A percentile compares a stretch with the other conserved stretches of the same genome.
These are phyloP conservation scores for Labroides dimidiatus DNA, from an alignment of 2,797 vertebrate species.

Conservation along the genomic window DNA sequence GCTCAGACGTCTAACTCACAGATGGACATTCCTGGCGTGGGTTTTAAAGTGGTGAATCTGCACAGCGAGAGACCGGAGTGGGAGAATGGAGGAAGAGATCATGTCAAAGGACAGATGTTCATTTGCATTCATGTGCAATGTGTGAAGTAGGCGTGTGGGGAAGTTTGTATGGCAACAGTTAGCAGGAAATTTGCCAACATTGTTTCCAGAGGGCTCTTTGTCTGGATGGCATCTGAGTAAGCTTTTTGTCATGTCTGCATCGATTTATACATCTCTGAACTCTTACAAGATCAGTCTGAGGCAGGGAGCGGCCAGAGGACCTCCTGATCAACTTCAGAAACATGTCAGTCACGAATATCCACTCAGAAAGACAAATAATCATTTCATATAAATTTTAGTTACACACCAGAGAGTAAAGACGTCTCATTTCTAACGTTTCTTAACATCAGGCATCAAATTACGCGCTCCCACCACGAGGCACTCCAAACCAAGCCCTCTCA, in stretches of 20 bases:
- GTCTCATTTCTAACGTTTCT: not conserved
- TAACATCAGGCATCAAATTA: slow-evolving; percentile 51
- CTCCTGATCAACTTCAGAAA: not conserved
- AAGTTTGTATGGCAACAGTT: not conserved
- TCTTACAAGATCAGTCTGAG: not conserved
- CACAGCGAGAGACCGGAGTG: slow-evolving; percentile 18
- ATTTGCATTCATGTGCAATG: slow-evolving; percentile 20
- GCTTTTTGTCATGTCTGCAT: not conserved
- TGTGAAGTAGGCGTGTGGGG: not conserved
- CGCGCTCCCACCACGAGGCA: slow-evolving; percentile 41
- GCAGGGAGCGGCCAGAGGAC: not conserved
- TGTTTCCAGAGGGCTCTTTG: too few relatives aligned
- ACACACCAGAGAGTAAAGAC: not conserved
- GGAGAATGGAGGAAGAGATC: slow-evolving; percentile 35
- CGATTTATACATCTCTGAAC: not conserved
- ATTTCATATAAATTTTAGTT: too few relatives aligned
- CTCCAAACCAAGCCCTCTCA: slow-evolving; percentile 28
- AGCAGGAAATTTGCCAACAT: not conserved
- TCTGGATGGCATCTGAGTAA: not conserved
- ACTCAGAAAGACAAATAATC: not conserved
- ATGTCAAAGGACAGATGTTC: slow-evolving; percentile 47
- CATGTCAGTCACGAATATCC: not conserved
- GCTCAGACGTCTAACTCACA: slow-evolving; percentile 53
- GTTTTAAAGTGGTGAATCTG: slow-evolving; percentile 36
- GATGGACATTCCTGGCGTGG: slow-evolving; percentile 65